Evolutionary conservation across 2,888 invertebrate species (phyloP).

Genomic region (Thysanoteuthis rhombus): DNA sequence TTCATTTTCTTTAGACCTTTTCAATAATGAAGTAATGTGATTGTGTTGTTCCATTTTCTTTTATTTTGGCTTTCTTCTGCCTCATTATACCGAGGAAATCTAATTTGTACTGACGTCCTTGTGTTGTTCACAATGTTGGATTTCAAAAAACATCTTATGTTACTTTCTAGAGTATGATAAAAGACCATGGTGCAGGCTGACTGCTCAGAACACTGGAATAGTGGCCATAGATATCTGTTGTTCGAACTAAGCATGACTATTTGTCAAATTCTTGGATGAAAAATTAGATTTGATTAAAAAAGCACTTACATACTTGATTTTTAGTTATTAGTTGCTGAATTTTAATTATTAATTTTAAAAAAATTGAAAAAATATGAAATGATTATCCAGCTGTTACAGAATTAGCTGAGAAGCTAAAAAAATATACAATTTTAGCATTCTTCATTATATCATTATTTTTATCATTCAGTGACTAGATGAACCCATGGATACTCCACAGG

Average conservation of each 20-base stretch:
- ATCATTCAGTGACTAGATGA: too few relatives aligned
- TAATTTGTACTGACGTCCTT: background rate
- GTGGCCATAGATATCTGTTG: background rate
- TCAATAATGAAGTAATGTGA: background rate
- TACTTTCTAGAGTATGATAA: background rate
- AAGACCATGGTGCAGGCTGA: background rate
- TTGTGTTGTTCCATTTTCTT: background rate
- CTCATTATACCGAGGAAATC: background rate
- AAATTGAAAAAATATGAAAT: too few relatives aligned
- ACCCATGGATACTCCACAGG: too few relatives aligned
- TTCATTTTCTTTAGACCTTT: background rate
- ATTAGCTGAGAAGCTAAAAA: too few relatives aligned
- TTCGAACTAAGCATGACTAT: background rate
- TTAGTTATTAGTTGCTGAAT: too few relatives aligned
- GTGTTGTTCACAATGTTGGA: background rate
- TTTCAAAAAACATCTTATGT: background rate
- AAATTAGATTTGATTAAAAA: background rate
- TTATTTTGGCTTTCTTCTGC: background rate
- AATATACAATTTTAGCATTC: too few relatives aligned
- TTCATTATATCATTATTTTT: too few relatives aligned
- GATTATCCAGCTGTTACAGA: too few relatives aligned
- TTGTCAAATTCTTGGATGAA: background rate
- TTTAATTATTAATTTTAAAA: too few relatives aligned
- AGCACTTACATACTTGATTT: background rate
- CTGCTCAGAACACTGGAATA: background rate